These are phyloP conservation scores for Ctena decussata DNA, from an alignment of 2,888 invertebrate genomes.

Conservation along the genomic window DNA sequence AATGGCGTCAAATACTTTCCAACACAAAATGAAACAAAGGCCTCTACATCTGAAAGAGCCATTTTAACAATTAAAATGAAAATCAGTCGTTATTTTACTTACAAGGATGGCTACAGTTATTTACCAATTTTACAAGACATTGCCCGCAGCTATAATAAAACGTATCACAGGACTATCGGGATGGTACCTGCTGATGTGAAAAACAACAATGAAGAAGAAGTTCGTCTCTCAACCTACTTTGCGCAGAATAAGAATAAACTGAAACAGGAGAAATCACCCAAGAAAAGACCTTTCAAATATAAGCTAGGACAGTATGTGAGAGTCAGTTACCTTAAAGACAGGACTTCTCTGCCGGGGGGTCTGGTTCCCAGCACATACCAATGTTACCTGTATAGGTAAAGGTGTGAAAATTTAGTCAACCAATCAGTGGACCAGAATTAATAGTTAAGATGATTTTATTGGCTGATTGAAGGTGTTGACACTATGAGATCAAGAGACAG, in stretches of 20 bases:
- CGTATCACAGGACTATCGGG: constrained; percentile 45
- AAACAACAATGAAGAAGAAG: constrained; percentile 15
- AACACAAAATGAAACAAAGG: constrained; percentile 47
- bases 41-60: constrained; percentile 36
- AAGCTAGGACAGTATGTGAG: constrained; percentile 39
- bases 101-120: constrained; percentile 26
- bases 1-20: constrained; percentile 36
- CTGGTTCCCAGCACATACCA: no score
- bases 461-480: no score
- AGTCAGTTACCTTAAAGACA: constrained; percentile 29
- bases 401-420: no score
- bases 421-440: no score
- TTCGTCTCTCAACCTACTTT: constrained; percentile 13
- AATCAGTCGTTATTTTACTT: constrained; percentile 31
- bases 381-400: no score
- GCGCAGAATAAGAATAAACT: background rate
- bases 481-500: no score
- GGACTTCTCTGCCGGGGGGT: no score
- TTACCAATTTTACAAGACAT: constrained; percentile 30
- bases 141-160: constrained; percentile 43
- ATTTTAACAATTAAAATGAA: constrained; percentile 48
- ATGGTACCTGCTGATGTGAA: constrained; percentile 38
- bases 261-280: background rate
- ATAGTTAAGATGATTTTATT: no score
- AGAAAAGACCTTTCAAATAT: constrained; percentile 15